Conservation (phyloP, 2,888 invertebrate species). For the Pterobdella sp. region DNA sequence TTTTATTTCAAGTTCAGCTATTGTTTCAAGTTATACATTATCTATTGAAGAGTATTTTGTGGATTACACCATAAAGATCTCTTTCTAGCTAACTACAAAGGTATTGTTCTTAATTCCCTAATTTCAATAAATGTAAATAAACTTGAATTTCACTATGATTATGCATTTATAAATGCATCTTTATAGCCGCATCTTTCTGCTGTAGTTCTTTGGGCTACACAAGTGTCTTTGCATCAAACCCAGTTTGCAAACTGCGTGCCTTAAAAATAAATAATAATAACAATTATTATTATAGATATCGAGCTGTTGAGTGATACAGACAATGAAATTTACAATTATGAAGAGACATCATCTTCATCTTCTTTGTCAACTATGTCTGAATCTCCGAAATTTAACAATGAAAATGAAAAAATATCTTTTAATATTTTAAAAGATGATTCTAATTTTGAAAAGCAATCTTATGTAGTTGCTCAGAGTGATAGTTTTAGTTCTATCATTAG, state of each 20-base stretch:
- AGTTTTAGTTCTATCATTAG: too few species aligned
- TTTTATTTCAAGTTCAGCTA: background rate
- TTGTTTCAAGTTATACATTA: background rate
- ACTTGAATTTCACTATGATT: background rate
- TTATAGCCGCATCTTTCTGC: background rate
- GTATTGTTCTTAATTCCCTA: background rate
- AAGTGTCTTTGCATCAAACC: too few species aligned
- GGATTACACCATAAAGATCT: constrained; percentile 15
- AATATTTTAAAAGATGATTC: too few species aligned
- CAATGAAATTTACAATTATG: background rate
- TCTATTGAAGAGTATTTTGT: constrained; percentile 28
- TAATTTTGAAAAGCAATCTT: too few species aligned
- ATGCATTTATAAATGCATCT: background rate
- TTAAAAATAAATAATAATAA: background rate
- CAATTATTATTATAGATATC: background rate
- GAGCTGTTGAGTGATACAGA: background rate
- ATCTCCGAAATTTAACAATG: too few species aligned
- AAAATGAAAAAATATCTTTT: too few species aligned
- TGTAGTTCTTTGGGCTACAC: too few species aligned
- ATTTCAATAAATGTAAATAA: background rate
- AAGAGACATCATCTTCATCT: constrained; percentile 3
- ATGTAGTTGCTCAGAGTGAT: too few species aligned
- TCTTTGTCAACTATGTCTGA: background rate
- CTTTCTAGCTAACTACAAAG: constrained; percentile 4
- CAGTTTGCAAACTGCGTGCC: too few species aligned